Percentiles rank a stretch among this genome's conserved stretches.
Conservation (phyloP, 2,797 vertebrate genomes). For the Xiphophorus birchmanni region DNA sequence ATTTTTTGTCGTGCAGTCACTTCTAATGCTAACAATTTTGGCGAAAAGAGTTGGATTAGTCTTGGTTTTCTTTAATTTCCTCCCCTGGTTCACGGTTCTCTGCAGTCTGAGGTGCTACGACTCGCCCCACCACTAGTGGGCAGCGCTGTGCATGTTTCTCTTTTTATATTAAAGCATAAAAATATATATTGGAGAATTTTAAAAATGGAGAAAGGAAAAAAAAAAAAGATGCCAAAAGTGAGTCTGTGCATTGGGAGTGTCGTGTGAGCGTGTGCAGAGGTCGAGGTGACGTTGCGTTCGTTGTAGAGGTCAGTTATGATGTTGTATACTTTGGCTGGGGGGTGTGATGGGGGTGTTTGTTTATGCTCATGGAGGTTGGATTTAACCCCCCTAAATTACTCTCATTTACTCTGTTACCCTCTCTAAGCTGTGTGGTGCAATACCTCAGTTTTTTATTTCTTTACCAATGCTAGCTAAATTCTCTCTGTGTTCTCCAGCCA, state of each 20-base stretch:
- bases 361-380: slow-evolving; percentile 24
- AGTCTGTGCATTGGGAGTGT: slow-evolving; percentile 46
- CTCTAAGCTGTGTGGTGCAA: slow-evolving; percentile 76
- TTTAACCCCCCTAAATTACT: slow-evolving; percentile 55
- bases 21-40: no score
- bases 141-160: slow-evolving; percentile 65
- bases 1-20: no score
- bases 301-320: slow-evolving; percentile 72
- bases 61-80: background rate
- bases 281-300: slow-evolving; percentile 1
- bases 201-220: slow-evolving; percentile 30
- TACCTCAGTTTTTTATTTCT: slow-evolving; percentile 68
- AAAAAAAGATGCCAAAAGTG: slow-evolving; percentile 65
- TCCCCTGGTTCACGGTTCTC: slow-evolving; percentile 14
- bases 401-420: slow-evolving; percentile 49
- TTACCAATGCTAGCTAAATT: slow-evolving; percentile 67
- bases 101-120: slow-evolving; percentile 69
- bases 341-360: slow-evolving; percentile 10
- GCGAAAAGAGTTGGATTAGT: background rate
- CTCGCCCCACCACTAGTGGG: slow-evolving; percentile 50
- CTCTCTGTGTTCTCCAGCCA: slow-evolving; percentile 49
- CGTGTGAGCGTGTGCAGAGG: slow-evolving; percentile 33
- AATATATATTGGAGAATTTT: slow-evolving; percentile 31
- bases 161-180: slow-evolving; percentile 40
- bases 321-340: slow-evolving; percentile 61